These are phyloP conservation scores for Eupeodes corollae DNA, from an alignment of 1,140 invertebrate species.

Conservation along the genomic window DNA sequence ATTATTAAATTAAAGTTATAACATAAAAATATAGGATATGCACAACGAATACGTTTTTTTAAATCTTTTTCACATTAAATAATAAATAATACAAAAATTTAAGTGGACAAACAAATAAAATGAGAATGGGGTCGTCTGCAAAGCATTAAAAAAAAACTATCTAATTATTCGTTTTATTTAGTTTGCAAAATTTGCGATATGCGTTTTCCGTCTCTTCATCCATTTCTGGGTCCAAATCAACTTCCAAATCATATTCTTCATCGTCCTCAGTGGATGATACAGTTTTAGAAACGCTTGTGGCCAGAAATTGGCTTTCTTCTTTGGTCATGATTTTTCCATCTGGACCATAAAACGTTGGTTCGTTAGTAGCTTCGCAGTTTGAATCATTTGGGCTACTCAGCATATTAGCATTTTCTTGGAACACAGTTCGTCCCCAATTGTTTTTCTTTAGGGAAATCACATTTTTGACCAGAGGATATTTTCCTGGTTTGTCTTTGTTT, in stretches of 20 bases:
- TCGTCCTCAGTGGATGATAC: conserved; percentile 18
- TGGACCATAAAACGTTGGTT: conserved; percentile 39
- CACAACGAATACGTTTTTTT: too few relatives aligned
- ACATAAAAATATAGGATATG: too few relatives aligned
- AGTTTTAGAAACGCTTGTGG: conserved; percentile 15
- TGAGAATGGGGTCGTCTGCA: too few relatives aligned
- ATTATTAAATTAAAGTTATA: too few relatives aligned
- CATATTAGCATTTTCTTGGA: too few relatives aligned
- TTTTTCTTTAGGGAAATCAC: conserved; percentile 33
- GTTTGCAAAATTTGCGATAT: conserved; percentile 40
- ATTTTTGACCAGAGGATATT: conserved; percentile 27
- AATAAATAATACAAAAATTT: too few relatives aligned
- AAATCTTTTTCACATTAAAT: too few relatives aligned
- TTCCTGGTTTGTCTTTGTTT: conserved; percentile 21
- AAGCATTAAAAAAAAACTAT: too few relatives aligned
- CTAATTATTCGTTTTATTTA: conserved; percentile 9
- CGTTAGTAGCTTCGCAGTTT: conserved; percentile 22
- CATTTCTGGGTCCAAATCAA: conserved; percentile 39
- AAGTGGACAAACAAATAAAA: too few relatives aligned
- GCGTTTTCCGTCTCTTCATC: conserved; percentile 42
- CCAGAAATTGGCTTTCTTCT: conserved; percentile 41
- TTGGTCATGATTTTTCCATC: conserved; percentile 40
- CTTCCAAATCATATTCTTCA: conserved; percentile 36
- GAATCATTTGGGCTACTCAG: neutral
- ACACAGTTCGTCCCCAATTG: conserved; percentile 26